Percentiles rank a stretch among this genome's conserved stretches.
Evolutionary conservation across 2,888 invertebrate species (phyloP).

Genomic region (Tetropium fuscum): DNA sequence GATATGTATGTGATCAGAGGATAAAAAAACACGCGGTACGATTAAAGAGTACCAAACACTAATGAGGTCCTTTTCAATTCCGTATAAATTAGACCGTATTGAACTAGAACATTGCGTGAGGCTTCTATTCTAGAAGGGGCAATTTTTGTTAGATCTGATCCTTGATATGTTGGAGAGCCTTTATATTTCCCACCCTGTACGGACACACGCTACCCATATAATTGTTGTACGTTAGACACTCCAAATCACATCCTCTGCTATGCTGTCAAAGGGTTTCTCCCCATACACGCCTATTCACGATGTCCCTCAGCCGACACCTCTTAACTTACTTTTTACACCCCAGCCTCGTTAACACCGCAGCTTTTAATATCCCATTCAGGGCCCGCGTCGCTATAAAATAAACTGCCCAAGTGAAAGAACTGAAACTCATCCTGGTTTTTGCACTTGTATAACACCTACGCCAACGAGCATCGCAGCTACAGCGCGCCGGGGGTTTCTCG

Average conservation of each 20-base stretch:
- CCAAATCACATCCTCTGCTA: conserved; percentile 51
- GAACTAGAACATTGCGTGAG: too few relatives aligned
- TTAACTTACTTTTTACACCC: conserved; percentile 55
- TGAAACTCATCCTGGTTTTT: conserved; percentile 22
- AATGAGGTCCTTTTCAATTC: too few relatives aligned
- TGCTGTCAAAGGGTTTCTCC: conserved; percentile 52
- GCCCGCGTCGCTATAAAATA: conserved; percentile 19
- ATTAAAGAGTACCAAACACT: too few relatives aligned
- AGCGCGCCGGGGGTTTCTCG: not conserved
- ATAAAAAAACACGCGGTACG: too few relatives aligned
- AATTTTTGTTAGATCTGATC: too few relatives aligned
- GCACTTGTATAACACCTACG: conserved; percentile 24
- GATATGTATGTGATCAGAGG: too few relatives aligned
- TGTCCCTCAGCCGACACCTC: conserved; percentile 44
- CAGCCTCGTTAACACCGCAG: conserved; percentile 51
- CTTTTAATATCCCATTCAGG: conserved; percentile 46
- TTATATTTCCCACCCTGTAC: conserved; percentile 31
- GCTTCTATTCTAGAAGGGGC: too few relatives aligned
- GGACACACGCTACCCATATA: conserved; percentile 46
- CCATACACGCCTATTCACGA: conserved; percentile 30
- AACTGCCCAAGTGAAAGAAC: conserved; percentile 28
- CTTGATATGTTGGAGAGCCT: too few relatives aligned
- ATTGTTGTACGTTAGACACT: conserved; percentile 53
- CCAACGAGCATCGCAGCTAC: conserved; percentile 13
- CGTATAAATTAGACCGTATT: too few relatives aligned